Evolutionary conservation across 2,797 vertebrate genomes (phyloP).

Genomic region (Luscinia luscinia): DNA sequence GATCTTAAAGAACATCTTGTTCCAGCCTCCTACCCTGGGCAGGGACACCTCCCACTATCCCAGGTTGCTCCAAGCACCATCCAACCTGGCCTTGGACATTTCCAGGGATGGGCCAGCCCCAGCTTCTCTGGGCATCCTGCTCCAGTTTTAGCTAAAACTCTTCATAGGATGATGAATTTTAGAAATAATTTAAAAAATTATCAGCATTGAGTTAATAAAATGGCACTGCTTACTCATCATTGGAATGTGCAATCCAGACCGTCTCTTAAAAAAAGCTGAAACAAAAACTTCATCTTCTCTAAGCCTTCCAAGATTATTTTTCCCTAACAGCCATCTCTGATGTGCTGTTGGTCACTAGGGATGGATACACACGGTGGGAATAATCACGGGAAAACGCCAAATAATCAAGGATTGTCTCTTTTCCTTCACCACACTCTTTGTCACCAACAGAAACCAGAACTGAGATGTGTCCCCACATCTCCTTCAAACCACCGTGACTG

Average conservation of each 20-base stretch:
- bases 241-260: neutral
- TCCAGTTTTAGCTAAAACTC: neutral
- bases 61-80: neutral
- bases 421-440: neutral
- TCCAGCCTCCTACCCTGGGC: neutral
- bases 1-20: neutral
- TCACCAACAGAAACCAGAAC: neutral
- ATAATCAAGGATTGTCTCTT: neutral
- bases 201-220: neutral
- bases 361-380: neutral
- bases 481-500: neutral
- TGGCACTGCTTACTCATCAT: neutral
- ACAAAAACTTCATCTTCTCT: neutral
- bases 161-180: neutral
- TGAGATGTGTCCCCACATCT: neutral
- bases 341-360: neutral
- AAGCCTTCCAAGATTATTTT: neutral
- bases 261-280: neutral
- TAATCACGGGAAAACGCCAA: accelerated
- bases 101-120: neutral
- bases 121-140: neutral
- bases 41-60: neutral
- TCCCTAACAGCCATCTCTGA: accelerated
- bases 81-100: neutral
- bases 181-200: neutral